A percentile compares a stretch with the other conserved stretches of the same genome.
Conservation (phyloP, 2,113 vertebrate species). For the Phylloscopus trochiloides region DNA sequence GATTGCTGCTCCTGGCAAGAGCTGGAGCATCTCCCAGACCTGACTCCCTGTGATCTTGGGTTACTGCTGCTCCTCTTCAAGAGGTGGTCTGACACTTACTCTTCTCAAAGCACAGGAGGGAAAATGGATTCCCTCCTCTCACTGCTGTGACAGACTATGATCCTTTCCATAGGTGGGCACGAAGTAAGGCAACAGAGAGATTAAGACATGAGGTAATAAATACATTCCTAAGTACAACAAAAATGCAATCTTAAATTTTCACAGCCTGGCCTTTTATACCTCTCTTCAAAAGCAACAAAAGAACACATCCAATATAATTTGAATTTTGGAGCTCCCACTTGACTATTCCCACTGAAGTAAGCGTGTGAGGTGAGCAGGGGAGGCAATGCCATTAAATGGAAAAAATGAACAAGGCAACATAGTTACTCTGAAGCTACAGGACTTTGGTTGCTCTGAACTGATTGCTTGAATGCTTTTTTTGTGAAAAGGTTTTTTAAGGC, state of each 20-base stretch:
- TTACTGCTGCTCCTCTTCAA: neutral
- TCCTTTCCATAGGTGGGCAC: neutral
- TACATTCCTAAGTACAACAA: neutral
- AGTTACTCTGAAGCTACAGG: neutral
- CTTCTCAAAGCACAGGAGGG: neutral
- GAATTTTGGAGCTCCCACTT: conserved; percentile 8
- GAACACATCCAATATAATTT: neutral
- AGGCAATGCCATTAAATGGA: neutral
- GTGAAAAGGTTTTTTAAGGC: neutral
- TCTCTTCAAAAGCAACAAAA: conserved; percentile 1
- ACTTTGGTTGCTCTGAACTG: neutral
- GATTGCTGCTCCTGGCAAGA: neutral
- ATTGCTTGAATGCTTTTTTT: conserved; percentile 3
- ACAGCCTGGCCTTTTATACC: neutral
- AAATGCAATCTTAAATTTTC: neutral
- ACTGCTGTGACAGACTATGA: neutral
- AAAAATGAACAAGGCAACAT: neutral
- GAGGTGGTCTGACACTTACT: neutral
- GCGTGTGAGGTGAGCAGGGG: neutral
- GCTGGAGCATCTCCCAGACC: neutral
- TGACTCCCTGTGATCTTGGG: neutral
- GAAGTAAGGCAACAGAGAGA: neutral
- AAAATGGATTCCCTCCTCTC: neutral
- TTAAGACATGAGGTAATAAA: neutral
- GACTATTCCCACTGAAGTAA: neutral